Evolutionary conservation across 2,797 vertebrate species (phyloP), one percentile per base, ranked within the genome.

Genomic region (Cyclura pinguis): DNA sequence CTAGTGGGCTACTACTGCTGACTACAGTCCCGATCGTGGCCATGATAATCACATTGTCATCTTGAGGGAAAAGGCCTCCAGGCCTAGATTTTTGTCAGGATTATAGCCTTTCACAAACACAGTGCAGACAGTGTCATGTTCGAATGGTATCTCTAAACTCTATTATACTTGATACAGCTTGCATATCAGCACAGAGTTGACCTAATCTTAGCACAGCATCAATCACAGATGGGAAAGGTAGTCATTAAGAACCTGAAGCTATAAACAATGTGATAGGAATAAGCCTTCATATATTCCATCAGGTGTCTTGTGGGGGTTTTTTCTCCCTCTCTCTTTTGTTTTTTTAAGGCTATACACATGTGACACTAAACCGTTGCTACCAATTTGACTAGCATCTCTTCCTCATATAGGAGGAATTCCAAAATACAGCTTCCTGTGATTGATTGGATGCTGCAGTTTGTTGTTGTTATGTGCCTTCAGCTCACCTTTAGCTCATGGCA

Each of bases 51-150:
- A 52, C 42, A 73, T 59, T 10, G 32, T 20, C 64, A 82, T 81
- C 50, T 82, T 38, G 9, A 95, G 89, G 93, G 88, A 59, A 93
- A 95, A 93, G 94, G 84, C 84, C 95, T 96, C 94, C 1, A 24
- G 89, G 92, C 94, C 89, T 91, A 91, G 92, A 86, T 94, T 93
- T 94, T 93, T 93, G 93, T 95, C 94, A 96, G 57, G 93, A 94
- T 94, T 95, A 95, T 9, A 85, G 93, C 84, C 94, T 95, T 69
- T 72, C 93, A 92, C 91, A 95, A 95, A 95, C 93, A 93, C 95
- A 95, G 35, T 55, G 67, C 78, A 95, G 91, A 92, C 93, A 92
- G 92, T 92, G 94, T 95, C 95, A 94, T 95, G 90, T 95, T 94
- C 93, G 93, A 96, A 95, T 81, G 84, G 80, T 93, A 89, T 93